phyloP scores from a whole-genome alignment of 2,797 vertebrate species.

The Oreochromis grahami region DNA sequence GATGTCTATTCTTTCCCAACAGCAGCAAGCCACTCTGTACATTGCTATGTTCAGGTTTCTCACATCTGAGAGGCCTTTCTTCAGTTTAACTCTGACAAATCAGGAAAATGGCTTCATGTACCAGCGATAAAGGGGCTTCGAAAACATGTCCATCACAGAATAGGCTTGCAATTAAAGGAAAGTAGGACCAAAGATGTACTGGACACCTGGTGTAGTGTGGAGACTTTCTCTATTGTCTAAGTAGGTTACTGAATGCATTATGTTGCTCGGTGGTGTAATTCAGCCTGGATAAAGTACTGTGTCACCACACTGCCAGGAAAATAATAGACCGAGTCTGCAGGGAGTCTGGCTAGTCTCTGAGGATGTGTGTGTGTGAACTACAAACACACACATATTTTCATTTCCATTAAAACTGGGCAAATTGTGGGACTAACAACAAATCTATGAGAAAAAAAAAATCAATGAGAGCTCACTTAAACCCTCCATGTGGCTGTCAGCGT shows the following conservation, averaged over 20 bases:
- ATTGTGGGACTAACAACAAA: background rate
- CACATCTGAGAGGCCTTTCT: background rate
- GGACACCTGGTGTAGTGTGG: slow-evolving; percentile 30
- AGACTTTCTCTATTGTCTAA: slow-evolving; percentile 44
- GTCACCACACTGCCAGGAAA: slow-evolving; percentile 34
- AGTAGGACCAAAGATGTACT: background rate
- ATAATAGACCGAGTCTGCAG: slow-evolving; percentile 38
- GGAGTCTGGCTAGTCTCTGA: slow-evolving; percentile 17
- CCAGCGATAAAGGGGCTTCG: background rate
- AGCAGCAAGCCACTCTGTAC: background rate
- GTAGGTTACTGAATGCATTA: slow-evolving; percentile 46
- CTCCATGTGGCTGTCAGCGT: background rate
- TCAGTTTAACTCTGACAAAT: slow-evolving; percentile 11
- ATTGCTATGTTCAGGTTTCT: slow-evolving; percentile 9
- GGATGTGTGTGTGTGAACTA: background rate
- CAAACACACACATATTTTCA: slow-evolving; percentile 18
- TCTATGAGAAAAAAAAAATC: background rate
- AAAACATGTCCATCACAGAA: slow-evolving; percentile 4
- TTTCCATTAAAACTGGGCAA: background rate
- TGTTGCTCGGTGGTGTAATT: slow-evolving; percentile 21
- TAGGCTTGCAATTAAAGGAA: slow-evolving; percentile 14
- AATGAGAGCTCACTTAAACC: background rate
- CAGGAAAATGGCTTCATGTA: background rate
- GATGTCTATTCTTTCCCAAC: background rate
- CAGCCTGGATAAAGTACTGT: slow-evolving; percentile 45